Evolutionary conservation across 1,140 invertebrate genomes (phyloP).

Genomic region (Heliconius congener): DNA sequence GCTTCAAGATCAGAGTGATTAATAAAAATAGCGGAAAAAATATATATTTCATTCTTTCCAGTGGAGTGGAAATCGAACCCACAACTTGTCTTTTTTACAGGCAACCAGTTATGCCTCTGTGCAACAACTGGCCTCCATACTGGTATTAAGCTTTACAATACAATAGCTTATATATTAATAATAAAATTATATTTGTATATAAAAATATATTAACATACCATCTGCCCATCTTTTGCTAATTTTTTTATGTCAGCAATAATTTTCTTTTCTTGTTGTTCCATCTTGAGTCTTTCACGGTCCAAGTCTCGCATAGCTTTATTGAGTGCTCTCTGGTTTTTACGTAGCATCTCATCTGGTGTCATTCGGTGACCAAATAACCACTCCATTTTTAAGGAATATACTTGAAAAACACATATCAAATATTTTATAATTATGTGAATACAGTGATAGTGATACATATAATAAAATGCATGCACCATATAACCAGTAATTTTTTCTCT

Average conservation of each 20-base stretch:
- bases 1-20: too few relatives aligned
- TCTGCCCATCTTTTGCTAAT: constrained; percentile 99
- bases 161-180: too few relatives aligned
- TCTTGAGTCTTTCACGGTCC: constrained; percentile 95
- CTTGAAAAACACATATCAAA: neutral
- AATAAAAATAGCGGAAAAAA: too few relatives aligned
- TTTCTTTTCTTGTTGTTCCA: constrained; percentile 99
- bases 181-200: too few relatives aligned
- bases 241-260: constrained; percentile 99
- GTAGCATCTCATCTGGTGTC: constrained; percentile 98
- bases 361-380: constrained; percentile 98
- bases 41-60: too few relatives aligned
- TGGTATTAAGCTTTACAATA: too few relatives aligned
- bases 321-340: constrained; percentile 98
- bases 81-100: too few relatives aligned
- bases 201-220: constrained; percentile 85
- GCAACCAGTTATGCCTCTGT: too few relatives aligned
- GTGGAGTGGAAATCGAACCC: too few relatives aligned
- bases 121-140: too few relatives aligned
- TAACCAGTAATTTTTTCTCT: too few relatives aligned
- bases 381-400: constrained; percentile 85
- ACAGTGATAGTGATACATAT: neutral
- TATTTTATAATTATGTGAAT: neutral
- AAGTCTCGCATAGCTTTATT: constrained; percentile 99
- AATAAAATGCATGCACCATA: too few relatives aligned